phyloP scores from a whole-genome alignment of 2,888 invertebrate species.

The Tetheella fluctuosa region DNA sequence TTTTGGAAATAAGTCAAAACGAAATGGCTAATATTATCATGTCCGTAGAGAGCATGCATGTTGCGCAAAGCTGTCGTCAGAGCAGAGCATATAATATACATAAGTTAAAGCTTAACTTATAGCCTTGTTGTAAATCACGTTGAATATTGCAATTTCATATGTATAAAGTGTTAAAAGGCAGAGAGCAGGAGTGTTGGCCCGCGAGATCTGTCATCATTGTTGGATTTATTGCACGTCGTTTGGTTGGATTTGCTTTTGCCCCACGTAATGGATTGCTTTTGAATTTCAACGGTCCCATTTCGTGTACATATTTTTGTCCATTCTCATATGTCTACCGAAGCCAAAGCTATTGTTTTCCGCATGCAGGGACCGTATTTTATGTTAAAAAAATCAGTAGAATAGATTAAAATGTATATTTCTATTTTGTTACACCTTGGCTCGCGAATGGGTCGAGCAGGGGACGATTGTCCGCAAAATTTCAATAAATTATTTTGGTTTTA shows the following conservation, averaged over 20 bases:
- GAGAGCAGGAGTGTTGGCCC: slow-evolving; percentile 38
- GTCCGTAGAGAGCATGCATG: background rate
- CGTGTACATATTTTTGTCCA: slow-evolving; percentile 40
- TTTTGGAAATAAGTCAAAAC: background rate
- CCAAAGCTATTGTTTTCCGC: slow-evolving; percentile 24
- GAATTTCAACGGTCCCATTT: slow-evolving; percentile 38
- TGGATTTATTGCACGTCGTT: slow-evolving; percentile 60
- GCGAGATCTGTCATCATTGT: slow-evolving; percentile 56
- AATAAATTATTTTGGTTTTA: too few relatives aligned
- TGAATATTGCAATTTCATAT: slow-evolving; percentile 53
- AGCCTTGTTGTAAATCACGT: slow-evolving; percentile 48
- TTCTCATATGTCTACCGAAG: slow-evolving; percentile 35
- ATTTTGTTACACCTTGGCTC: too few relatives aligned
- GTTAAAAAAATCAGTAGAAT: too few relatives aligned
- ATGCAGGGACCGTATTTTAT: slow-evolving; percentile 18
- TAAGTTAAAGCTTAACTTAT: slow-evolving; percentile 32
- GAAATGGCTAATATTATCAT: background rate
- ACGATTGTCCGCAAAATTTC: too few relatives aligned
- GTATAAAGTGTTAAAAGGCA: slow-evolving; percentile 54
- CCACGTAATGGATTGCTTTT: slow-evolving; percentile 52
- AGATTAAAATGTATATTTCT: too few relatives aligned
- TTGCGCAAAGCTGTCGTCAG: background rate
- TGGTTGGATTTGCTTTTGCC: slow-evolving; percentile 53
- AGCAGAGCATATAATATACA: background rate
- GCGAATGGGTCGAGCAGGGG: too few relatives aligned